Evolutionary conservation across 2,113 vertebrate species (phyloP), one percentile per base, ranked within the genome.

Genomic region (Lathamus discolor): DNA sequence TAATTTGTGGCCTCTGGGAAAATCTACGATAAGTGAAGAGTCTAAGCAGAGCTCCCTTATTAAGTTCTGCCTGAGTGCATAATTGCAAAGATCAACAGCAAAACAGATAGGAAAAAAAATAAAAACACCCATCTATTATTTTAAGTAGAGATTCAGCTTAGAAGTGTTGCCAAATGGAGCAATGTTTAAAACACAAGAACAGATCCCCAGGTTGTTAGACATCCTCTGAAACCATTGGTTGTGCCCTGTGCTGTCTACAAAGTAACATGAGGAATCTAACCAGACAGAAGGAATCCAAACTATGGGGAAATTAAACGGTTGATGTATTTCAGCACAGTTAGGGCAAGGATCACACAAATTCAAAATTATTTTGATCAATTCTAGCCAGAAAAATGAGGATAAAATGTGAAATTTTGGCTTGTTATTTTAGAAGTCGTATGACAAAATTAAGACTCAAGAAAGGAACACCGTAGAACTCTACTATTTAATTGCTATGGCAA

Each of bases 401-500:
- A 95, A 94, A 17, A 10, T 43, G 33, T 52, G n/a, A 83, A 81
- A 81, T 83, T 94, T 3, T 43, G 70, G 33, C 35, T 51, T 92
- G 35, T 88, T 92, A 88, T 93, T 96, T 87, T 69, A 75, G 95
- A 97, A 97, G 93, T 52, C 33, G 75, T 66, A 44, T 16, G 91
- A 89, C 17, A 88, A 70, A 94, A 93, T 83, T 85, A 83, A 96
- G 46, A 83, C 70, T 86, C 88, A 41, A 54, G 94, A 94, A 96
- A 91, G 66, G 37, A 88, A 64, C 52, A 74, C 31, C 39, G 22
- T 37, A 92, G 61, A 96, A 90, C 86, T 77, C 68, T 20, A 75
- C 39, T 20, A 63, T 90, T 91, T 64, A 72, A 96, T 95, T 86
- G 55, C 95, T 88, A 96, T 92, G 83, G 96, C 63, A 97, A 97